Percentiles rank a stretch among this genome's conserved stretches.
Evolutionary conservation across 2,797 vertebrate species (phyloP).

Genomic region (Urosaurus nigricauda): DNA sequence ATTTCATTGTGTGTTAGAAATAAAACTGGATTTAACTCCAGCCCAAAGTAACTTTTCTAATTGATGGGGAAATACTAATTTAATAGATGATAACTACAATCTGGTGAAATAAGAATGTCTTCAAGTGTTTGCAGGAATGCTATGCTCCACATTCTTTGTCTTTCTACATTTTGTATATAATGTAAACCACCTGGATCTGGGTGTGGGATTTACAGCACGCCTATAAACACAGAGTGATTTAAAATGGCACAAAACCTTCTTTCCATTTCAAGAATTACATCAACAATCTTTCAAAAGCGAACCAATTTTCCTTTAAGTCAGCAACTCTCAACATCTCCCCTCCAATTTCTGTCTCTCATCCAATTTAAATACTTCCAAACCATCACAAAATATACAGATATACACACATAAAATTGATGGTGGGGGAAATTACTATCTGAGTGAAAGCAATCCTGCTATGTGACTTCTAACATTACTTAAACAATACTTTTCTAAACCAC

Average conservation of each 20-base stretch:
- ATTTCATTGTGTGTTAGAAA: neutral
- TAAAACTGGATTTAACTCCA: neutral
- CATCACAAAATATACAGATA: neutral
- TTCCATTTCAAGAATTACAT: neutral
- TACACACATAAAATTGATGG: too few species aligned
- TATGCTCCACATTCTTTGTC: neutral
- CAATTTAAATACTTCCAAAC: neutral
- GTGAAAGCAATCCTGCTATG: too few species aligned
- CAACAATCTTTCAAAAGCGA: neutral
- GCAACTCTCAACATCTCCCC: neutral
- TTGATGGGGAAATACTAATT: neutral
- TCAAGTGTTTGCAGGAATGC: neutral
- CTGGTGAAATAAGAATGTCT: neutral
- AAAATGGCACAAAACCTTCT: neutral
- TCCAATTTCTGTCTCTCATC: neutral
- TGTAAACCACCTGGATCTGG: neutral
- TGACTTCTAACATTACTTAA: neutral
- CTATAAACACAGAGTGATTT: neutral
- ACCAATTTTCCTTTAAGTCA: neutral
- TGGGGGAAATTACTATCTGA: too few species aligned
- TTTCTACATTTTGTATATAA: neutral
- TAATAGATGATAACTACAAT: neutral
- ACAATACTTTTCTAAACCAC: neutral
- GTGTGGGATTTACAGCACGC: neutral
- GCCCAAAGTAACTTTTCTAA: too few species aligned